Percentiles rank a stretch among this genome's conserved stretches.
These are phyloP conservation scores for Anguilla rostrata DNA, from an alignment of 2,113 vertebrate species.

Conservation along the genomic window DNA sequence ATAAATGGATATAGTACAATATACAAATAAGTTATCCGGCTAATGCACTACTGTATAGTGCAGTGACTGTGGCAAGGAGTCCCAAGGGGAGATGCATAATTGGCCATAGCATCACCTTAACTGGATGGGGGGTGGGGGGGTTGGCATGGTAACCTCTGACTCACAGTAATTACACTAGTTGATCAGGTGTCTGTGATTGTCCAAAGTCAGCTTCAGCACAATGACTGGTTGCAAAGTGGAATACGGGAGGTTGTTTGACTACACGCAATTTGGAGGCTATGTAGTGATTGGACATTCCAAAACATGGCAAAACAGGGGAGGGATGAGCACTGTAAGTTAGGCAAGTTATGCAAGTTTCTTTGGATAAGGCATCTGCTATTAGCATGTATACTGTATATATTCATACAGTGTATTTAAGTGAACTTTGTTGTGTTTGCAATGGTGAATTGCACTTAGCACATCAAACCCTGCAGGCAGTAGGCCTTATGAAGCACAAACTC, in stretches of 20 bases:
- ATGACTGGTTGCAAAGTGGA: too few species aligned
- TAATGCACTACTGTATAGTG: neutral
- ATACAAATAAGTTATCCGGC: neutral
- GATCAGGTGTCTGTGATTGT: too few species aligned
- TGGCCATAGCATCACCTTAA: neutral
- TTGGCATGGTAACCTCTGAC: neutral
- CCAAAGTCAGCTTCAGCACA: too few species aligned
- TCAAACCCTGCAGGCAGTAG: neutral
- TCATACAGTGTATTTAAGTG: neutral
- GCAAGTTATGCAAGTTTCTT: neutral
- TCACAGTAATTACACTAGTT: too few species aligned
- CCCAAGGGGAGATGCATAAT: neutral
- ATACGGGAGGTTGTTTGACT: too few species aligned
- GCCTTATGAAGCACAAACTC: neutral
- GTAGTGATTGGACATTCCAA: neutral
- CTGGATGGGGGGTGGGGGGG: too few species aligned
- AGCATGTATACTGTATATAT: neutral
- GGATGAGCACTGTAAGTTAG: neutral
- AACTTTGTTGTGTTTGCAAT: neutral
- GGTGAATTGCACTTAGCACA: neutral
- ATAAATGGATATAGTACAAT: neutral
- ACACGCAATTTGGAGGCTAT: neutral
- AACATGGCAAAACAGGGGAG: neutral
- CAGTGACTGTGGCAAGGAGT: neutral
- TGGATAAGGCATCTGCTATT: neutral